Evolutionary conservation across 2,888 invertebrate species (phyloP), one percentile per base, ranked within the genome.

Genomic region (Athrips mouffetella): DNA sequence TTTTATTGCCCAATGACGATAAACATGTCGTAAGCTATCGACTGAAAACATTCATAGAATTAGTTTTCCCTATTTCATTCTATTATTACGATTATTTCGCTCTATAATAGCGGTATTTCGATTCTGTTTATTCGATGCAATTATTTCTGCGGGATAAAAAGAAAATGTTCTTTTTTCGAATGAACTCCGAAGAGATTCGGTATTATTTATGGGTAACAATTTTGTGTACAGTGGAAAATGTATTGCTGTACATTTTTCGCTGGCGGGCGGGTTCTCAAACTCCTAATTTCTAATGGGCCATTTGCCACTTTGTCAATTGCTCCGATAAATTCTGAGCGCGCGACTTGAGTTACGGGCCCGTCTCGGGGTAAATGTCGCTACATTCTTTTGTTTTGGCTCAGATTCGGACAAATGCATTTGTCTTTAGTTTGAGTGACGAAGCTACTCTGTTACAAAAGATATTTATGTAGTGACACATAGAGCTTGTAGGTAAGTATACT

Each of bases 301-400:
- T 88, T 88, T 87, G 82, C 89, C 88, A 89, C 86, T 89, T 89
- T 88, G 89, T 89, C 89, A 87, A 89, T 89, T 87, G 88, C 86
- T 63, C 66, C 83, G 78, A 89, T 89, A 89, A 89, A 89, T n/a
- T 89, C 87, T 81, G 79, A 69, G 65, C 68, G 62, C 64, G 62
- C 65, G 62, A 56, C 67, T 35, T 85, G 84, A 87, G 73, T 84
- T 82, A 87, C 76, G 65, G 70, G 68, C 64, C 67, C 69, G 83
- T 84, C 85, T 76, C 67, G 60, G 60, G 68, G 64, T 79, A 76
- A 82, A 85, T 79, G 75, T 75, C 73, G 65, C 62, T 70, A 76
- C 73, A 79, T 85, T 84, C 78, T 78, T 86, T 81, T 85, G 78
- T 79, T 81, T 78, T 73, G 62, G 62, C 67, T 58, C 56, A 58